Percentiles rank a stretch among this genome's conserved stretches.
phyloP scores from a whole-genome alignment of 30 jellyfish, hydroid and myxozoan genomes.

The Pelagia noctiluca region DNA sequence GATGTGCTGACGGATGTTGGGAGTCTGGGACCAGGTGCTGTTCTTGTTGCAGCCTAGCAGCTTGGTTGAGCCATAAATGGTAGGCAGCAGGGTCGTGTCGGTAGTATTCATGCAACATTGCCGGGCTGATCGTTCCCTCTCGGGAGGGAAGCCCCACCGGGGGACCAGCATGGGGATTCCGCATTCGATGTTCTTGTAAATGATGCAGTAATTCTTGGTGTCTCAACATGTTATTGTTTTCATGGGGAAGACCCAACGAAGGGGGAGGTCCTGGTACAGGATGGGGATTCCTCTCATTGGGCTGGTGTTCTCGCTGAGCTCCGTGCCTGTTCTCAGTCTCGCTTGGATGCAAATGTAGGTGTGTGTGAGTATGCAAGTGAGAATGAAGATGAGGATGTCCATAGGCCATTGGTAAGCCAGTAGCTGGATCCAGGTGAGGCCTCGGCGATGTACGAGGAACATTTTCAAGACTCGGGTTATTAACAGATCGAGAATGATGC shows the following conservation, averaged over 20 bases:
- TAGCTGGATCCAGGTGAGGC: constrained; percentile 82
- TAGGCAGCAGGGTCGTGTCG: constrained; percentile 88
- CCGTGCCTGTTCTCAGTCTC: constrained; percentile 65
- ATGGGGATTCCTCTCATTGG: constrained; percentile 50
- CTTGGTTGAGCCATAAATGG: constrained; percentile 88
- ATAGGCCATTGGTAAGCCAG: constrained; percentile 77
- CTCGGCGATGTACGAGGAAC: constrained; percentile 81
- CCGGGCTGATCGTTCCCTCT: constrained; percentile 94
- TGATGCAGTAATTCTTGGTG: constrained; percentile 86
- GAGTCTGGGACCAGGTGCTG: constrained; percentile 51
- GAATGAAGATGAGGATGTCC: constrained; percentile 96
- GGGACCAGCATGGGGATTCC: constrained; percentile 65
- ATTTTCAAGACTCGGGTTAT: constrained; percentile 70
- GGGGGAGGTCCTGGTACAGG: constrained; percentile 83
- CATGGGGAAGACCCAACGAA: constrained; percentile 62
- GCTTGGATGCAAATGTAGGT: constrained; percentile 97
- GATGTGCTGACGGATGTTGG: constrained; percentile 62
- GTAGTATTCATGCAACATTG: constrained; percentile 78
- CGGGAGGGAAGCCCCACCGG: constrained; percentile 76
- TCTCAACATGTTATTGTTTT: constrained; percentile 54
- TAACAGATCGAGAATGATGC: constrained; percentile 64
- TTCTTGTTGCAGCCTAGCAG: constrained; percentile 79
- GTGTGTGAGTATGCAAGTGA: constrained; percentile 97
- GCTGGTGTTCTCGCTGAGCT: constrained; percentile 73
- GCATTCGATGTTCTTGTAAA: constrained; percentile 79